A percentile compares a stretch with the other conserved stretches of the same genome.
Evolutionary conservation across 2,113 vertebrate genomes (phyloP).

Genomic region (Stictonetta naevosa): DNA sequence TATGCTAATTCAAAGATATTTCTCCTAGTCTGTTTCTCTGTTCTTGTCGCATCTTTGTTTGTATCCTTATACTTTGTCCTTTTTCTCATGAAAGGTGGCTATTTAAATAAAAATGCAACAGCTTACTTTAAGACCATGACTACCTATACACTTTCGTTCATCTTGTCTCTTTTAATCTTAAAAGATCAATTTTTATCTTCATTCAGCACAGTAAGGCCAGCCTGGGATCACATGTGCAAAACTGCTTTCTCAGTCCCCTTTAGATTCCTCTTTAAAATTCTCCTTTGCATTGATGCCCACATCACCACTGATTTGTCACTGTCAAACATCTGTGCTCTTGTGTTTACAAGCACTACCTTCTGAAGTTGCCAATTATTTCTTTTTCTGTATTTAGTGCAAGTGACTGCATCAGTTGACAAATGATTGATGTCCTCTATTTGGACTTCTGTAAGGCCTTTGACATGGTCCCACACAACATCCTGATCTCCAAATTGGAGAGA

Average conservation of each 20-base stretch:
- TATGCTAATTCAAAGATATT: background rate
- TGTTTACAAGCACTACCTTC: background rate
- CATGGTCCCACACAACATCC: too few species aligned
- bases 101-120: background rate
- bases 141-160: background rate
- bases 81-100: background rate
- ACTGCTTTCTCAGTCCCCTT: background rate
- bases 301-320: background rate
- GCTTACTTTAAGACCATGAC: background rate
- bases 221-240: background rate
- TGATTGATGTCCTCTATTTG: too few species aligned
- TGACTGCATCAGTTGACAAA: too few species aligned
- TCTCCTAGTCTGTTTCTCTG: background rate
- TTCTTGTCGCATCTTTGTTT: background rate
- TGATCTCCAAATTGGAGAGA: too few species aligned
- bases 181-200: background rate
- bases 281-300: background rate
- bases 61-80: background rate
- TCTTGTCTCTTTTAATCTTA: background rate
- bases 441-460: too few species aligned
- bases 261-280: background rate
- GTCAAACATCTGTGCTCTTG: background rate
- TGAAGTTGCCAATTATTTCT: background rate
- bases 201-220: background rate
- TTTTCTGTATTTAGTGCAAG: background rate